Evolutionary conservation across 2,888 invertebrate genomes (phyloP).

Genomic region (Hofmannophila pseudospretella): DNA sequence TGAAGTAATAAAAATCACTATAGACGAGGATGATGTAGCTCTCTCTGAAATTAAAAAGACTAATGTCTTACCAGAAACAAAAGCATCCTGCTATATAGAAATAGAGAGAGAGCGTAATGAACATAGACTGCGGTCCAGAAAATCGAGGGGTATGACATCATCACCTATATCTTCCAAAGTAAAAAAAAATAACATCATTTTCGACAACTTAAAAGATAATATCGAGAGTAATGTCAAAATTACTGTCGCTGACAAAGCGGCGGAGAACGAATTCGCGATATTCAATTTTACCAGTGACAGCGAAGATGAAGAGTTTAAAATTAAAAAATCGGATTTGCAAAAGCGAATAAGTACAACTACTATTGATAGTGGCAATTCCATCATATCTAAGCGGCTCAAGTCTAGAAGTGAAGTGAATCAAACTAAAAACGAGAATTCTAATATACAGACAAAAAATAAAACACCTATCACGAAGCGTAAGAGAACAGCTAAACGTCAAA

Average conservation of each 20-base stretch:
- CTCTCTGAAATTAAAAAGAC: conserved; percentile 21
- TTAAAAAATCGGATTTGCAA: conserved; percentile 28
- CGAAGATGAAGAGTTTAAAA: conserved; percentile 51
- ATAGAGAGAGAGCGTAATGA: conserved; percentile 45
- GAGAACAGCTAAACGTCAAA: conserved; percentile 20
- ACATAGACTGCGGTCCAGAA: conserved; percentile 27
- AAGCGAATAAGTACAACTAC: conserved; percentile 30
- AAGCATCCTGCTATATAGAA: conserved; percentile 49
- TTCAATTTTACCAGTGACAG: conserved; percentile 60
- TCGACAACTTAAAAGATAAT: conserved; percentile 46
- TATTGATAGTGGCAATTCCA: conserved; percentile 25
- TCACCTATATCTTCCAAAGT: conserved; percentile 37
- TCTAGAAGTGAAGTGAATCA: conserved; percentile 21
- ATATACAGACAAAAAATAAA: conserved; percentile 21
- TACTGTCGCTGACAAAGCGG: conserved; percentile 27
- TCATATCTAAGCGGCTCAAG: conserved; percentile 19
- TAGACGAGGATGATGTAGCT: conserved; percentile 19
- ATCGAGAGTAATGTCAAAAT: conserved; percentile 33
- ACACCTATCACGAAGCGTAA: conserved; percentile 5
- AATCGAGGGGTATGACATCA: conserved; percentile 17
- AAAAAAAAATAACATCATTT: conserved; percentile 38
- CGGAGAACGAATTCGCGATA: conserved; percentile 25
- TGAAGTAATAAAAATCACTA: too few species aligned
- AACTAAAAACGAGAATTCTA: conserved; percentile 17
- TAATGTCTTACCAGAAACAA: conserved; percentile 27